Base-by-base conservation (phyloP, 2,797 vertebrate genomes). In the Neostethus bicornis region DNA sequence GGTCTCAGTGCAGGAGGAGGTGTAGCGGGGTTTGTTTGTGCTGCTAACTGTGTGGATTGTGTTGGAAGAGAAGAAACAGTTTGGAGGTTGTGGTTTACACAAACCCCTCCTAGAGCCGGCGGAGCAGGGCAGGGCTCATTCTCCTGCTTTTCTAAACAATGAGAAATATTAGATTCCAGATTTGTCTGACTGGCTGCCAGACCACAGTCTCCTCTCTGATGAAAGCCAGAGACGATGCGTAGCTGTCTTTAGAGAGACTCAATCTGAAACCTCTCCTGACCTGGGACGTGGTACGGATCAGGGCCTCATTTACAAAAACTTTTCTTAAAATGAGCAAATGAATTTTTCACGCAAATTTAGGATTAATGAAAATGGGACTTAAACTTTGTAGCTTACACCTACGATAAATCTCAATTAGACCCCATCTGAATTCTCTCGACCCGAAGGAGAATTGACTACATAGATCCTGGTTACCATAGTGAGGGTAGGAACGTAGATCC, bases 151-250 rank as follows among this genome's bases (percentile, higher is more conserved):
- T 85, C 80, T 74, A 72, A 85, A 80, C 49, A 79, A 87, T 67
- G 78, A 73, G 76, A 75, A 69, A 71, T 81, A 87, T 81, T 83
- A 79, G 77, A 79, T 77, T 70, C 90, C 85, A 77, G 86, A 87
- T 83, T 73, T n/a, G n/a, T n/a, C n/a, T n/a, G 91, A 91, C 80
- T 73, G 56, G n/a, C 50, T 81, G 93, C 93, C 92, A 92, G 85
- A 87, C 92, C 91, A 83, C 92, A 92, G 92, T 88, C 91, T 92
- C 90, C 92, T 90, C 83, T 84, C 79, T 32, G 87, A 89, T 87
- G 88, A 60, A 88, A 86, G 87, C 86, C 48, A 76, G 83, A 90
- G 92, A 92, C 89, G n/a, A 90, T 90, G 92, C 93, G 90, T 93
- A 93, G 88, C 93, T 90, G 84, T 91, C 85, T 91, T 92, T 90